A percentile compares a stretch with the other conserved stretches of the same genome.
Conservation (phyloP, 2,113 vertebrate species). For the Rhea pennata region DNA sequence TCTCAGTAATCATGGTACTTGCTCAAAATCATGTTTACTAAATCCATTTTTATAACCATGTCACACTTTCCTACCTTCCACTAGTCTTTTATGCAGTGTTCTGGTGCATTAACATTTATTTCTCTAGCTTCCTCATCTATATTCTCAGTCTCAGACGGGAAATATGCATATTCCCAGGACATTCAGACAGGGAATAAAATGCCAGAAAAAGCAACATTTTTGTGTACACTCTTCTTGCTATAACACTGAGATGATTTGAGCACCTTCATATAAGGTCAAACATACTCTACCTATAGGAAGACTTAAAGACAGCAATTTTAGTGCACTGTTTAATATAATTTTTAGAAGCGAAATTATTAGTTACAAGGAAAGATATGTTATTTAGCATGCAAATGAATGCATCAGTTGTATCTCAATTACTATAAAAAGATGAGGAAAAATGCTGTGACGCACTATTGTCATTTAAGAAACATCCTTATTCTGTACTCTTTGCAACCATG, state of each 20-base stretch:
- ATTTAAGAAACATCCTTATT: background rate
- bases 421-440: background rate
- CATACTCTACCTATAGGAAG: background rate
- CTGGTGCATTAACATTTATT: background rate
- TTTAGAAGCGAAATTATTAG: background rate
- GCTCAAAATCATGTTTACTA: background rate
- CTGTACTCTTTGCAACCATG: background rate
- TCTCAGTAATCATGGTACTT: background rate
- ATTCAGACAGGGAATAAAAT: background rate
- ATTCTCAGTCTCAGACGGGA: background rate
- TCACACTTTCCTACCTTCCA: background rate
- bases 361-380: background rate
- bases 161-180: background rate
- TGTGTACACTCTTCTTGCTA: background rate
- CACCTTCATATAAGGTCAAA: background rate
- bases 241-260: background rate
- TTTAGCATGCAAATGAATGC: background rate
- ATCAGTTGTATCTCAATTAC: background rate
- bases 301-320: background rate
- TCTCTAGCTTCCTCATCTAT: background rate
- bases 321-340: background rate
- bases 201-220: background rate
- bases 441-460: fast-evolving
- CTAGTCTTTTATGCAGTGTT: background rate
- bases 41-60: background rate